These are phyloP conservation scores for Ophraella communa DNA, from an alignment of 2,888 invertebrate species.

Conservation along the genomic window DNA sequence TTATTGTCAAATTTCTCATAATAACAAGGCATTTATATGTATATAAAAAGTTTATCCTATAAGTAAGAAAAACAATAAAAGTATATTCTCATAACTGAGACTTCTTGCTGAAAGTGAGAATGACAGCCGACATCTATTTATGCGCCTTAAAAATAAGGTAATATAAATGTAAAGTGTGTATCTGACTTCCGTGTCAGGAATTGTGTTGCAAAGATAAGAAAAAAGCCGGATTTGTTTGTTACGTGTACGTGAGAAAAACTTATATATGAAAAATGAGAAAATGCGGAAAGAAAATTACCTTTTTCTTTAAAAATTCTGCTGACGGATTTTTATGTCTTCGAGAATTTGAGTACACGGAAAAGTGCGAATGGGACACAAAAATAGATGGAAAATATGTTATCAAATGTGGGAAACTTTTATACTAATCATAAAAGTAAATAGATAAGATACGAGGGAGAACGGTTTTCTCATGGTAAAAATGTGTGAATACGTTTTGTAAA, in stretches of 20 bases:
- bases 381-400: neutral
- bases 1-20: no score
- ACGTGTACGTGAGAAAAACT: neutral
- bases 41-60: no score
- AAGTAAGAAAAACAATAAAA: neutral
- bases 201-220: slow-evolving; percentile 9
- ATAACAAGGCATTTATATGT: no score
- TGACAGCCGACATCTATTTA: slow-evolving; percentile 15
- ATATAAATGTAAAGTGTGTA: slow-evolving; percentile 26
- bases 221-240: slow-evolving; percentile 9
- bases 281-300: neutral
- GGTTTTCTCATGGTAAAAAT: no score
- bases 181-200: slow-evolving; percentile 15
- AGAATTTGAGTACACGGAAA: neutral
- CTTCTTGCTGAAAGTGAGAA: slow-evolving; percentile 16
- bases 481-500: no score
- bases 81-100: slow-evolving; percentile 7
- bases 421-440: neutral
- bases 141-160: slow-evolving; percentile 19
- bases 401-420: neutral
- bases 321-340: neutral
- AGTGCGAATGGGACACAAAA: neutral
- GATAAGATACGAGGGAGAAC: neutral
- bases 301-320: neutral
- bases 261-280: neutral